Evolutionary conservation across 2,888 invertebrate genomes (phyloP).

Genomic region (Endotricha flammealis): DNA sequence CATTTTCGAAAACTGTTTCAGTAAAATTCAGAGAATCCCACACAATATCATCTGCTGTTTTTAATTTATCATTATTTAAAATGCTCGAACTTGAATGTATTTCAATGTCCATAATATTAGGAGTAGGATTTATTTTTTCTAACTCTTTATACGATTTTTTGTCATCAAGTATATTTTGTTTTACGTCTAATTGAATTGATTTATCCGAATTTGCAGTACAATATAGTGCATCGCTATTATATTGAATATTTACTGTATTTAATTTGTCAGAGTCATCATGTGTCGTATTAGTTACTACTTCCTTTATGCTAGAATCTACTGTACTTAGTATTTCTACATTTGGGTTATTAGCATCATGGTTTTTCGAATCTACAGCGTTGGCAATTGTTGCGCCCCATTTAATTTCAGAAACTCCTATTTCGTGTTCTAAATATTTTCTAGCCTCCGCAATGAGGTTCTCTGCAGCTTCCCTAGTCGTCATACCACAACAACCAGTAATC

Average conservation of each 20-base stretch:
- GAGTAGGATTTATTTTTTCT: background rate
- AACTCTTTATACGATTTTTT: too few species aligned
- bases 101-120: constrained; percentile 6
- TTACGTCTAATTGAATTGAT: background rate
- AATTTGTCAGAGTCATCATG: background rate
- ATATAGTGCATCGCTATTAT: background rate
- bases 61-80: background rate
- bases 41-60: constrained; percentile 37
- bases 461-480: constrained; percentile 91
- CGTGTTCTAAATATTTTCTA: constrained; percentile 82
- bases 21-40: constrained; percentile 65
- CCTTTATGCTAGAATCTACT: background rate
- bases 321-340: background rate
- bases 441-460: constrained; percentile 87
- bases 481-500: constrained; percentile 87
- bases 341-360: too few species aligned
- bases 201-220: background rate
- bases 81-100: background rate
- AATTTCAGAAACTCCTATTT: constrained; percentile 84
- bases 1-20: constrained; percentile 43
- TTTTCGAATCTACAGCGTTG: constrained; percentile 11
- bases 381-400: constrained; percentile 77
- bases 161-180: background rate
- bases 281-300: background rate
- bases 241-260: background rate